phyloP scores from a whole-genome alignment of 2,113 vertebrate species.

The Forbesichthys agassizii region DNA sequence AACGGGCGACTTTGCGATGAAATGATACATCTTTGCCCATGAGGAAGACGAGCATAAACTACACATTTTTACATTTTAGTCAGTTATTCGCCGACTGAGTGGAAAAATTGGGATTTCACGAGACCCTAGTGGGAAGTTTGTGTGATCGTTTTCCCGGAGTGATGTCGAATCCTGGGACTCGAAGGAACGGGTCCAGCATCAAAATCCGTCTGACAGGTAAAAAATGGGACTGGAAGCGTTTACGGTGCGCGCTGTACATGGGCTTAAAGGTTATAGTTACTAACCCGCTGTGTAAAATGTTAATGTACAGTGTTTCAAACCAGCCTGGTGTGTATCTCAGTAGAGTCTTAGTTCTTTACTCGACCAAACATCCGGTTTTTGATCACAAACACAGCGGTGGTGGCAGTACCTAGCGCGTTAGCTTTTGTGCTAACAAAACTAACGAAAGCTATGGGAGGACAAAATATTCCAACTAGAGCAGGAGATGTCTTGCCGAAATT shows the following conservation, averaged over 20 bases:
- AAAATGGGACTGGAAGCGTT: conserved; percentile 29
- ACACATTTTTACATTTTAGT: conserved; percentile 46
- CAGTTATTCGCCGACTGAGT: conserved; percentile 41
- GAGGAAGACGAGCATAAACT: conserved; percentile 46
- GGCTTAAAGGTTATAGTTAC: not conserved
- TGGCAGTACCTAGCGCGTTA: conserved; percentile 60
- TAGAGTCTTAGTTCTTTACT: conserved; percentile 27
- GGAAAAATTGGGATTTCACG: conserved; percentile 60
- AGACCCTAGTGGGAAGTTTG: conserved; percentile 71
- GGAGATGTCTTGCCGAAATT: not conserved
- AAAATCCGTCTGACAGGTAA: conserved; percentile 97
- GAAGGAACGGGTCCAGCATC: conserved; percentile 95
- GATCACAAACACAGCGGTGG: conserved; percentile 44
- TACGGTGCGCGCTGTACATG: conserved; percentile 29
- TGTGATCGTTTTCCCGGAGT: conserved; percentile 76
- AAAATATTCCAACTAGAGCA: not conserved
- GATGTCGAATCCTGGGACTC: conserved; percentile 96
- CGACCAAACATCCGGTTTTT: conserved; percentile 73
- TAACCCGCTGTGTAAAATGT: not conserved
- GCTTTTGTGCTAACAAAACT: conserved; percentile 57
- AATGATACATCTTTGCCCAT: conserved; percentile 69
- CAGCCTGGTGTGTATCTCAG: not conserved
- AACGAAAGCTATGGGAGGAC: conserved; percentile 22
- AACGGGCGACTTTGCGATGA: conserved; percentile 74
- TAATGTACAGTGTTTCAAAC: not conserved